These are phyloP conservation scores for Chloropsis cyanopogon DNA, from an alignment of 2,113 vertebrate genomes.

Conservation along the genomic window DNA sequence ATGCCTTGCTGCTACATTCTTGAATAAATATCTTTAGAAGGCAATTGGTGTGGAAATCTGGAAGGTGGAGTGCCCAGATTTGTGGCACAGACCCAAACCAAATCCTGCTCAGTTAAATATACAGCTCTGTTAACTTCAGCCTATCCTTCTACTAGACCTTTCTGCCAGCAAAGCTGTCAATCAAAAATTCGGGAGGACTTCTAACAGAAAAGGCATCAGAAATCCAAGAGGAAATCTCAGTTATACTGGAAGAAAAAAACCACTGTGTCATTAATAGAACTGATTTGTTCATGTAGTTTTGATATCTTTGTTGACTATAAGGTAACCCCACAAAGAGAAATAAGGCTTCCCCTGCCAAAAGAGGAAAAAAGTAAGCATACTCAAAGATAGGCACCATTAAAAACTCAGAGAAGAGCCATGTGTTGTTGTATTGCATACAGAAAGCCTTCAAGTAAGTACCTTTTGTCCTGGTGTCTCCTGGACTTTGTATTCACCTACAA, in stretches of 20 bases:
- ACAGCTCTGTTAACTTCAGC: not conserved
- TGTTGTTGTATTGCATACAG: not conserved
- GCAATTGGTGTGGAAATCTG: not conserved
- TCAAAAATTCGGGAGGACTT: not conserved
- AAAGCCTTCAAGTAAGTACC: not conserved
- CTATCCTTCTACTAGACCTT: not conserved
- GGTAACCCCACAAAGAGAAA: not conserved
- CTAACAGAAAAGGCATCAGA: not conserved
- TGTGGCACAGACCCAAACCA: not conserved
- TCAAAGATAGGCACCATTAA: not conserved
- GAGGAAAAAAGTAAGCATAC: not conserved
- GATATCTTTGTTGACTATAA: not conserved
- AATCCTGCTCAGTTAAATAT: not conserved
- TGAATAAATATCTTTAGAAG: not conserved
- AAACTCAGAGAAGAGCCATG: not conserved
- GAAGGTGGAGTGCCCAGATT: not conserved
- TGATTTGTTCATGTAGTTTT: not conserved
- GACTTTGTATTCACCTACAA: slow-evolving; percentile 76
- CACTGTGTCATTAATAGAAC: not conserved
- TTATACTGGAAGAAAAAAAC: not conserved
- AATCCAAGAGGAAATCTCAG: not conserved
- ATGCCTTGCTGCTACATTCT: not conserved
- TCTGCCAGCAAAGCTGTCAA: not conserved
- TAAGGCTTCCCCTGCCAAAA: not conserved
- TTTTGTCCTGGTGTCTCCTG: slow-evolving; percentile 66